Evolutionary conservation across 2,113 vertebrate genomes (phyloP).

Genomic region (Bagarius yarrelli): DNA sequence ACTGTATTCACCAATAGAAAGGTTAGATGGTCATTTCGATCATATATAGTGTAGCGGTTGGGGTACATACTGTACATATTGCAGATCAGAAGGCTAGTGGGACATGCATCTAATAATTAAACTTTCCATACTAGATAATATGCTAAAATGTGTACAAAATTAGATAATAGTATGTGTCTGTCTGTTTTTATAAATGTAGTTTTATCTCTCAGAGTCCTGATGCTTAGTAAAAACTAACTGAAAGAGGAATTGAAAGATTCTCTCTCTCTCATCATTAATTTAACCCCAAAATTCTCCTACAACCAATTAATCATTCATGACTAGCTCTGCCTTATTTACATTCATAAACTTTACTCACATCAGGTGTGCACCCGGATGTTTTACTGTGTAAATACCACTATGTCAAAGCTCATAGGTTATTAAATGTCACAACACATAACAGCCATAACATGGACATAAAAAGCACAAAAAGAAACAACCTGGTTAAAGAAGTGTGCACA

Average conservation of each 20-base stretch:
- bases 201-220: background rate
- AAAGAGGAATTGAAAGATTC: background rate
- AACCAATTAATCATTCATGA: constrained; percentile 46
- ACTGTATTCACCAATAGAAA: constrained; percentile 57
- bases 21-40: too few species aligned
- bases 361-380: background rate
- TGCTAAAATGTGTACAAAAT: background rate
- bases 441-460: background rate
- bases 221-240: background rate
- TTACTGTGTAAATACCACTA: background rate
- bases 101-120: background rate
- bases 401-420: background rate
- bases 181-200: background rate
- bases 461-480: background rate
- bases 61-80: too few species aligned
- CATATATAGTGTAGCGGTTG: too few species aligned
- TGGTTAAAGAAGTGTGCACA: background rate
- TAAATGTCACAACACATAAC: background rate
- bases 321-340: constrained; percentile 42
- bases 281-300: background rate
- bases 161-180: background rate
- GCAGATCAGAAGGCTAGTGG: background rate
- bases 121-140: background rate
- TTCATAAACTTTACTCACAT: constrained; percentile 46
- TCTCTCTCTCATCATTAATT: constrained; percentile 15